phyloP scores from a whole-genome alignment of 1,140 invertebrate species.

The Drosophila subobscura region DNA sequence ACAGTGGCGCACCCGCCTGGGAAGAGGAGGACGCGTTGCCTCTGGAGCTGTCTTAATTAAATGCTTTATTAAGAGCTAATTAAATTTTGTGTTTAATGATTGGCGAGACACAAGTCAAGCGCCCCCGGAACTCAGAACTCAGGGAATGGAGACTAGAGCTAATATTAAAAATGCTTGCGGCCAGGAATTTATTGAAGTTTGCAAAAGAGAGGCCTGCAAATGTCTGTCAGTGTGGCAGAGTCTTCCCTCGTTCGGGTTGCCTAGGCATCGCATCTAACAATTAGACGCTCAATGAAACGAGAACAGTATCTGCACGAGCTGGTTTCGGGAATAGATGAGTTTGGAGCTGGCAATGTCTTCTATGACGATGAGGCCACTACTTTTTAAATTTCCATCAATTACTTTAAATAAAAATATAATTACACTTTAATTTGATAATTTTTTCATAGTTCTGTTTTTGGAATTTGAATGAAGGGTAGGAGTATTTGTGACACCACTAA shows the following conservation, averaged over 20 bases:
- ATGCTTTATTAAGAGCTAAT: constrained; percentile 80
- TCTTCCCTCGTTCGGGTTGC: constrained; percentile 14
- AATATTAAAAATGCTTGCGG: constrained; percentile 69
- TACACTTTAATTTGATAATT: constrained; percentile 27
- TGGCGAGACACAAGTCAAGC: constrained; percentile 39
- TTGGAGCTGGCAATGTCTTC: constrained; percentile 22
- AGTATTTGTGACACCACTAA: constrained; percentile 25
- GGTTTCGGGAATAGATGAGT: constrained; percentile 11
- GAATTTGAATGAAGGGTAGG: constrained; percentile 16
- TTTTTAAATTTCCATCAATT: constrained; percentile 8
- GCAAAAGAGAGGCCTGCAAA: constrained; percentile 61
- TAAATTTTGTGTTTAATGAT: constrained; percentile 81
- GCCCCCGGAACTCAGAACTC: not conserved
- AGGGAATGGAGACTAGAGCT: constrained; percentile 3
- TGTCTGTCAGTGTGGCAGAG: constrained; percentile 10
- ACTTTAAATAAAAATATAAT: constrained; percentile 35
- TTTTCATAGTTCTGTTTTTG: constrained; percentile 17
- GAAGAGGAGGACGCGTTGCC: constrained; percentile 20
- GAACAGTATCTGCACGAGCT: constrained; percentile 38
- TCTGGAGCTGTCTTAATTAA: constrained; percentile 63
- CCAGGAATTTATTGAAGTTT: constrained; percentile 70
- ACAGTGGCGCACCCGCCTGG: constrained; percentile 47
- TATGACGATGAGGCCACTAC: constrained; percentile 16
- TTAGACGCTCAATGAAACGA: constrained; percentile 72
- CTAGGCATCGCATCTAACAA: constrained; percentile 46